Conservation (phyloP, 1,140 invertebrate species). For the Aleiodes sp. region DNA sequence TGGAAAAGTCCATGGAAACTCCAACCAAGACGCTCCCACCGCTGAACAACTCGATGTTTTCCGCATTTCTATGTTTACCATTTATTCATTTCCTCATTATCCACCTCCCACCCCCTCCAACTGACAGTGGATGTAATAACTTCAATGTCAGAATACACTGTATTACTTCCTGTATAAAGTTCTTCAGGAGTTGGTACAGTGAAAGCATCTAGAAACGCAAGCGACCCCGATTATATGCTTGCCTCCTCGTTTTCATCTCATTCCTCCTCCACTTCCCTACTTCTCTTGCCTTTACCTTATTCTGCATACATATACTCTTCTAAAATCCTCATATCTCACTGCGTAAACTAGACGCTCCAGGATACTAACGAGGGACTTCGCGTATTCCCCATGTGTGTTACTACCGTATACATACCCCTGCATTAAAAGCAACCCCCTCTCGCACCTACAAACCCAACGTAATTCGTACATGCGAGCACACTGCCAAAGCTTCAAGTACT, state of each 20-base stretch:
- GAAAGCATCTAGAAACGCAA: slow-evolving; percentile 6
- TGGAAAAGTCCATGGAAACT: not conserved
- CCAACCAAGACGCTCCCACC: too few relatives aligned
- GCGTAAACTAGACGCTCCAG: slow-evolving; percentile 45
- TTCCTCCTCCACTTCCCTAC: too few relatives aligned
- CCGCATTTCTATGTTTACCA: too few relatives aligned
- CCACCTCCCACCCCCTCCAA: too few relatives aligned
- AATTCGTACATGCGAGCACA: slow-evolving; percentile 6
- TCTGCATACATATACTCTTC: not conserved
- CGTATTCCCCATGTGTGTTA: slow-evolving; percentile 37
- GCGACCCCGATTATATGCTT: slow-evolving; percentile 11
- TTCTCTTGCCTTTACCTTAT: too few relatives aligned
- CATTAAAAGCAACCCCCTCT: slow-evolving; percentile 10
- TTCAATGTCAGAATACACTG: too few relatives aligned
- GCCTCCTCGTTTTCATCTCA: not conserved
- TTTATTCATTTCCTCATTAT: too few relatives aligned
- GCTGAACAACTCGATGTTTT: too few relatives aligned
- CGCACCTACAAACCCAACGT: not conserved
- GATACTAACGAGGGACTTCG: slow-evolving; percentile 43
- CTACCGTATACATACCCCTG: slow-evolving; percentile 15
- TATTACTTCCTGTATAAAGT: too few relatives aligned
- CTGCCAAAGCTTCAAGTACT: slow-evolving; percentile 4
- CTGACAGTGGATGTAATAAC: too few relatives aligned
- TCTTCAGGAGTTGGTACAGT: not conserved
- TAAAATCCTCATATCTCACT: slow-evolving; percentile 46